A percentile compares a stretch with the other conserved stretches of the same genome.
phyloP scores from a whole-genome alignment of 2,888 invertebrate genomes.

The Drosophila percnosoma region DNA sequence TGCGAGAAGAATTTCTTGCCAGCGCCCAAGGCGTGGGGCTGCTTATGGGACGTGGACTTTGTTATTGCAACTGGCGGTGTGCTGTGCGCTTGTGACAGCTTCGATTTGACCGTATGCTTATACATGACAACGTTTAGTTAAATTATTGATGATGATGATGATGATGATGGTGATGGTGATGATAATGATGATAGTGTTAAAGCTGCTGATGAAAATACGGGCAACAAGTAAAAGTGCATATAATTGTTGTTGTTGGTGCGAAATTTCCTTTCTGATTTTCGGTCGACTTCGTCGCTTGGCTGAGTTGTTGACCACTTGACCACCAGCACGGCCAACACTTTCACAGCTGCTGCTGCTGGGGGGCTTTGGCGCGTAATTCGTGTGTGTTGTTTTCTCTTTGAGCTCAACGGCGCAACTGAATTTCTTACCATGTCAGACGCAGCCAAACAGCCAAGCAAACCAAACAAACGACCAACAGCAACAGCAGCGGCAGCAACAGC shows the following conservation, averaged over 20 bases:
- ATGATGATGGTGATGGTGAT: constrained; percentile 3
- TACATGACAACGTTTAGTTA: constrained; percentile 51
- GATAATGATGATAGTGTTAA: constrained; percentile 15
- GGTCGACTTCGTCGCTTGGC: constrained; percentile 18
- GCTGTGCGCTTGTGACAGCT: constrained; percentile 63
- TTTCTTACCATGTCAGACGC: constrained; percentile 57
- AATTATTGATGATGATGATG: constrained; percentile 17
- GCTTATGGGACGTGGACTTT: constrained; percentile 38
- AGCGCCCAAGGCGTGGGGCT: constrained; percentile 53
- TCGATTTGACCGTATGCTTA: constrained; percentile 72
- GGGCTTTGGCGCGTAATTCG: constrained; percentile 57
- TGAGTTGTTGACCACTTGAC: constrained; percentile 43
- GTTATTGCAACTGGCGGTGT: constrained; percentile 29
- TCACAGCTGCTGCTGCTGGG: constrained; percentile 58
- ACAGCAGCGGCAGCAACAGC: constrained; percentile 6
- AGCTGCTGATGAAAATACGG: constrained; percentile 59
- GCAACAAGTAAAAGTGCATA: constrained; percentile 74
- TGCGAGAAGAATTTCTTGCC: constrained; percentile 81
- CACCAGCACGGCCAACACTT: constrained; percentile 55
- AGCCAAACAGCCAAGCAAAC: constrained; percentile 44
- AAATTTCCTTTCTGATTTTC: constrained; percentile 64
- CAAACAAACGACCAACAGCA: constrained; percentile 37
- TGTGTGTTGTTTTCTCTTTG: constrained; percentile 74
- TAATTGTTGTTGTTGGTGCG: constrained; percentile 48
- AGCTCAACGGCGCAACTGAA: constrained; percentile 76